phyloP scores from a whole-genome alignment of 64 coral and sea anemone genomes.

The Trachythela sp. region DNA sequence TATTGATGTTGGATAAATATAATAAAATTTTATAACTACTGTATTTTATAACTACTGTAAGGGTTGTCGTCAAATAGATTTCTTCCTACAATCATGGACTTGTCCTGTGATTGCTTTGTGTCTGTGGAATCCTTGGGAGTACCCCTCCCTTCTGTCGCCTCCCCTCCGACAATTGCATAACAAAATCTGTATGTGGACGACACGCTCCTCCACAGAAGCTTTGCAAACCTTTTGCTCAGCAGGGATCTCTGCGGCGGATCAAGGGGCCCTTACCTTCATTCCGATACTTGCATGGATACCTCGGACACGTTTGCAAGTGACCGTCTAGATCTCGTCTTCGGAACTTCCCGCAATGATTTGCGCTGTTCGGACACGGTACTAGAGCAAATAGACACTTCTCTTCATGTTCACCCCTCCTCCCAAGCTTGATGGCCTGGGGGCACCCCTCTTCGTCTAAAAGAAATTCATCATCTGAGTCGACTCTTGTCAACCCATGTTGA shows the following conservation, averaged over 20 bases:
- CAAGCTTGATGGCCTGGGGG: slow-evolving; percentile 66
- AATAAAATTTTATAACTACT: too few relatives aligned
- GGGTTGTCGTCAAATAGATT: too few relatives aligned
- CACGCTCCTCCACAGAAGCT: too few relatives aligned
- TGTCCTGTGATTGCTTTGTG: not conserved
- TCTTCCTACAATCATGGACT: too few relatives aligned
- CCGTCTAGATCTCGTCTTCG: slow-evolving; percentile 61
- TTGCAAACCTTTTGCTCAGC: too few relatives aligned
- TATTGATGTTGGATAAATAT: too few relatives aligned
- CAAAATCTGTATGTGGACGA: too few relatives aligned
- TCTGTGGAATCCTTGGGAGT: not conserved
- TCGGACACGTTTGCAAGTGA: slow-evolving; percentile 66
- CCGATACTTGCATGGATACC: slow-evolving; percentile 72
- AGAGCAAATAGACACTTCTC: slow-evolving; percentile 63
- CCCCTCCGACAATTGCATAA: too few relatives aligned
- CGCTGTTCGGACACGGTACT: slow-evolving; percentile 90
- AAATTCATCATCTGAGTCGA: slow-evolving; percentile 88
- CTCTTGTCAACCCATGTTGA: slow-evolving; percentile 76
- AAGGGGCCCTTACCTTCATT: slow-evolving; percentile 55
- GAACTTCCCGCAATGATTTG: slow-evolving; percentile 96
- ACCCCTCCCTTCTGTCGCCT: too few relatives aligned
- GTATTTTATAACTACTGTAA: too few relatives aligned
- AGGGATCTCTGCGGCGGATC: too few relatives aligned
- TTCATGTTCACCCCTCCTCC: slow-evolving; percentile 68
- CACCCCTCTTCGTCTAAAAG: slow-evolving; percentile 75